Evolutionary conservation across 1,140 invertebrate genomes (phyloP), one percentile per base, ranked within the genome.

Genomic region (Muscidifurax raptorellus): DNA sequence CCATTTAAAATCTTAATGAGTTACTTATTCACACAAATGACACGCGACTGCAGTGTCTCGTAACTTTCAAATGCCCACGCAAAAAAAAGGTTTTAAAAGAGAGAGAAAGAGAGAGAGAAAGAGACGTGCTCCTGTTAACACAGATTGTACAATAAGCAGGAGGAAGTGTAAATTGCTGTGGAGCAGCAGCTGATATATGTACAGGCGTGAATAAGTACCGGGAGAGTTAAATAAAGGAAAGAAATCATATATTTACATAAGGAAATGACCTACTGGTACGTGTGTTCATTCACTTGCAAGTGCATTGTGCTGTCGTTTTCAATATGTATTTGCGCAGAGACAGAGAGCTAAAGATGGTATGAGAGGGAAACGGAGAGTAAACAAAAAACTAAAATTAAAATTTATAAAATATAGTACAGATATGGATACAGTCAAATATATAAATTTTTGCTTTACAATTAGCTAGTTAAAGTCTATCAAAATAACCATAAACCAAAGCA

Each of bases 191-290:
- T 40, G 47, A 75, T 66, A 72, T 71, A 75, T n/a, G 47, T 27
- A 69, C 32, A 76, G 59, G 36, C 52, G 72, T 66, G 25, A 66
- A n/a, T n/a, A n/a, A 77, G 28, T 71, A 64, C n/a, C 74, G 27
- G 18, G 44, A n/a, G 32, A 80, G 69, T 74, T 80, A 67, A 85
- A 81, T 80, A 85, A 77, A 82, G 79, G 22, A 66, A 76, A 80
- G 77, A 80, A 79, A 69, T 74, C 30, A 78, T 66, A 78, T 66
- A 80, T 80, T 67, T 77, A 82, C 84, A 81, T 75, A 76, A 85
- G 78, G 78, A 76, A 76, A 80, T 84, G 71, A 80, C 77, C 77
- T 75, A 75, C 77, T 80, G 66, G 32, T 69, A 59, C 18, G 25
- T 44, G 59, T 28, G 59, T 36, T 27, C 30, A 78, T 83, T 71